A percentile compares a stretch with the other conserved stretches of the same genome.
phyloP scores from a whole-genome alignment of 2,113 vertebrate genomes.

The Genyomyrus donnyi region DNA sequence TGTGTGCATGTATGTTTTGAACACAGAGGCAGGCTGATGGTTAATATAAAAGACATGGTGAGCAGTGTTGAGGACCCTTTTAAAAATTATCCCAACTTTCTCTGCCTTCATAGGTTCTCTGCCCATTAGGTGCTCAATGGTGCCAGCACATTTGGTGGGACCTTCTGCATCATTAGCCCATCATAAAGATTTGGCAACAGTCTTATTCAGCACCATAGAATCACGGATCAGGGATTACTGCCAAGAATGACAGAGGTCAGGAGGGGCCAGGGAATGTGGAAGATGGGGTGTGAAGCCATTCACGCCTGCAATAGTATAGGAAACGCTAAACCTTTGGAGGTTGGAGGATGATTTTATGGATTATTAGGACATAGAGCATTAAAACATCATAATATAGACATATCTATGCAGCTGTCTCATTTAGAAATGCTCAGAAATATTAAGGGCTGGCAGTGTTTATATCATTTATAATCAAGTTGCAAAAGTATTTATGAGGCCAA shows the following conservation, averaged over 20 bases:
- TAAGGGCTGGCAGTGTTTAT: neutral
- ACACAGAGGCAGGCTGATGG: conserved; percentile 2
- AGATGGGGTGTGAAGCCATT: neutral
- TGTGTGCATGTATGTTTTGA: neutral
- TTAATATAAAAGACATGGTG: conserved; percentile 23
- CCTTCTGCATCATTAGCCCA: conserved; percentile 59
- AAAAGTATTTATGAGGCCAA: neutral
- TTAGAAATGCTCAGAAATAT: neutral
- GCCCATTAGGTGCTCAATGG: conserved; percentile 43
- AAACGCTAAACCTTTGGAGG: neutral
- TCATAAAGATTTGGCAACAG: conserved; percentile 55
- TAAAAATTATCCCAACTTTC: neutral
- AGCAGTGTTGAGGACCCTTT: conserved; percentile 29
- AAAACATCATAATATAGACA: neutral
- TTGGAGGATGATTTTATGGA: neutral
- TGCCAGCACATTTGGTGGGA: conserved; percentile 47
- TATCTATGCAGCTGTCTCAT: neutral
- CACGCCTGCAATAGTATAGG: neutral
- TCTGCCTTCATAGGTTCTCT: conserved; percentile 42
- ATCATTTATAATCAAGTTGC: neutral
- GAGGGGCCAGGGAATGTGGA: neutral
- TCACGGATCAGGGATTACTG: conserved; percentile 41
- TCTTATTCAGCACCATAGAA: conserved; percentile 49
- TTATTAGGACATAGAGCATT: neutral
- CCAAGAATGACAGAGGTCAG: neutral